A percentile compares a stretch with the other conserved stretches of the same genome.
Evolutionary conservation across 30 jellyfish, hydroid and myxozoan species (phyloP).

Genomic region (Cassiopea xamachana): DNA sequence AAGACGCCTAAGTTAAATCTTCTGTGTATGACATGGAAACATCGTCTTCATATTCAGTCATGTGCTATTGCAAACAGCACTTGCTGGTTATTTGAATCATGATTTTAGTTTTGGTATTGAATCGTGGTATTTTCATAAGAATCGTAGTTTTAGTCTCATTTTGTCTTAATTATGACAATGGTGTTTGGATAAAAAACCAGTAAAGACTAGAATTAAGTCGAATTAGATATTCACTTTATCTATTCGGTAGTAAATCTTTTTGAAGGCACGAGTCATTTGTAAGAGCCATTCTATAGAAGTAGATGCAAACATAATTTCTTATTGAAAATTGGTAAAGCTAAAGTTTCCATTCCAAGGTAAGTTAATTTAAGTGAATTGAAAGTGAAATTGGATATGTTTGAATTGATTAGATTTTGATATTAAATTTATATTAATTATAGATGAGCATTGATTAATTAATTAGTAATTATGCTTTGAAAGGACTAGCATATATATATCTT

Average conservation of each 20-base stretch:
- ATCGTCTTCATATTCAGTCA: too few relatives aligned
- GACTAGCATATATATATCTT: not conserved
- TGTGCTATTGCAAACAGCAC: too few relatives aligned
- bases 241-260: not conserved
- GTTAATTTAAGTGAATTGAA: not conserved
- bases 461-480: conserved; percentile 7
- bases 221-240: not conserved
- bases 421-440: conserved; percentile 15
- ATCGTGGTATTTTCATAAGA: too few relatives aligned
- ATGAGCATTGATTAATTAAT: conserved; percentile 27
- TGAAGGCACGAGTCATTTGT: not conserved
- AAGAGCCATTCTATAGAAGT: not conserved
- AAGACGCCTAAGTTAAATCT: too few relatives aligned
- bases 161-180: not conserved
- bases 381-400: not conserved
- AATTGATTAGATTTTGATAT: conserved; percentile 11
- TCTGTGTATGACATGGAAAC: too few relatives aligned
- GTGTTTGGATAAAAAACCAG: not conserved
- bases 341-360: not conserved
- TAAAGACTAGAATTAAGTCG: not conserved
- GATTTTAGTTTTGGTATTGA: too few relatives aligned
- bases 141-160: not conserved
- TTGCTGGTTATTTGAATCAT: too few relatives aligned
- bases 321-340: not conserved
- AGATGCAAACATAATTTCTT: not conserved